Conservation (phyloP, 2,888 invertebrate species). For the Hanleya hanleyi region DNA sequence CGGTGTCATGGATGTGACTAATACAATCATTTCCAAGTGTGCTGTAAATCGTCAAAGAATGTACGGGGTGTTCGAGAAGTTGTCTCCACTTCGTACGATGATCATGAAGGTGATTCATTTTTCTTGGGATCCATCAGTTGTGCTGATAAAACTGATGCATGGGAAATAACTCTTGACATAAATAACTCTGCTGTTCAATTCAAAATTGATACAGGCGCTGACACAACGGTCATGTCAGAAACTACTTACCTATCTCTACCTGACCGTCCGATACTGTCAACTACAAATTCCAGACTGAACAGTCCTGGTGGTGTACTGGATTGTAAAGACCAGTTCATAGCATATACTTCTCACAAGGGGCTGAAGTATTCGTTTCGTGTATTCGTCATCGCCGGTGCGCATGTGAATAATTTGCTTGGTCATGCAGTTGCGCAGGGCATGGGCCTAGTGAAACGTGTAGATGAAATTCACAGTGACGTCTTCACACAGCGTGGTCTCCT, state of each 20-base stretch:
- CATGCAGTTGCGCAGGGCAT: neutral
- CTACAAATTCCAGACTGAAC: neutral
- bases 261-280: neutral
- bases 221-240: neutral
- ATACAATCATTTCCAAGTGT: too few species aligned
- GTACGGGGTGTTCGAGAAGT: too few species aligned
- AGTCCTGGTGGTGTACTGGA: conserved; percentile 15
- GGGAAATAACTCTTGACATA: neutral
- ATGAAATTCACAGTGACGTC: neutral
- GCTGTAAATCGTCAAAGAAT: too few species aligned
- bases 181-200: neutral
- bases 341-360: neutral
- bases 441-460: conserved; percentile 7
- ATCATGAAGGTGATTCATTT: too few species aligned
- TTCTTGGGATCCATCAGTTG: conserved; percentile 13
- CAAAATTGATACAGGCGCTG: conserved; percentile 21
- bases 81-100: too few species aligned
- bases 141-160: conserved; percentile 8
- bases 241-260: neutral
- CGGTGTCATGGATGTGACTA: too few species aligned
- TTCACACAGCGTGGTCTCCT: conserved; percentile 6
- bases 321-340: neutral
- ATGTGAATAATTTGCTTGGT: neutral
- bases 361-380: neutral
- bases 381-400: neutral